These are phyloP conservation scores for Sorex araneus DNA, from an alignment of 2,113 vertebrate species.

Conservation along the genomic window DNA sequence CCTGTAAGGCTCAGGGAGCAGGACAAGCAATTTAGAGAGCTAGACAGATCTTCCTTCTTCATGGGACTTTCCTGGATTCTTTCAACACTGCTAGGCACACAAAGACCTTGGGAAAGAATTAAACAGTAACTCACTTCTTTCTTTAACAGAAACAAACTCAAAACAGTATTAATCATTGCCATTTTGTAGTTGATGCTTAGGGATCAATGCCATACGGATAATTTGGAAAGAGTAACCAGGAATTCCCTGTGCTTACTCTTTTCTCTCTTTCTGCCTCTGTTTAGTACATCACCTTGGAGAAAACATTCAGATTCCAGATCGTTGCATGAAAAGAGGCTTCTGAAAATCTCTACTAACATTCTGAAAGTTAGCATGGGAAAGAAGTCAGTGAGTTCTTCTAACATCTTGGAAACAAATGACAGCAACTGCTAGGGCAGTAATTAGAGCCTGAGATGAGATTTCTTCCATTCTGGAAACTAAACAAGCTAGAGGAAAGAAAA, in stretches of 20 bases:
- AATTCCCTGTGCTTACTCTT: not conserved
- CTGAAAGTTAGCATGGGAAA: not conserved
- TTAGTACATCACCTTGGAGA: not conserved
- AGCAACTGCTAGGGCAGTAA: slow-evolving; percentile 42
- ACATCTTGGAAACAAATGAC: slow-evolving; percentile 58
- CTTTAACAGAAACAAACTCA: slow-evolving; percentile 47
- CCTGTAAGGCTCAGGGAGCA: not conserved
- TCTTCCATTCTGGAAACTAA: slow-evolving; percentile 74
- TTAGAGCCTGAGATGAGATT: slow-evolving; percentile 60
- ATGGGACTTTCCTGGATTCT: slow-evolving; percentile 32
- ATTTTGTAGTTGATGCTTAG: slow-evolving; percentile 29
- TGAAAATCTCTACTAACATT: slow-evolving; percentile 42
- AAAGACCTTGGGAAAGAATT: slow-evolving; percentile 35
- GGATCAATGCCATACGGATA: not conserved
- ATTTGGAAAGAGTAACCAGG: not conserved
- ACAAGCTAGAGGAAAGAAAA: slow-evolving; percentile 38
- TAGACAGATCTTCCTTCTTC: slow-evolving; percentile 47
- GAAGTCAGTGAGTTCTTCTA: not conserved
- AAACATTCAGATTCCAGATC: slow-evolving; percentile 17
- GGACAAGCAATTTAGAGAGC: not conserved
- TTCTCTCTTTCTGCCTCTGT: fast-evolving
- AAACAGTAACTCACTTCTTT: slow-evolving; percentile 58
- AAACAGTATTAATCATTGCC: not conserved
- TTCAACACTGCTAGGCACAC: slow-evolving; percentile 2
- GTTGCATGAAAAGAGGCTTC: slow-evolving; percentile 60